Evolutionary conservation across 2,113 vertebrate genomes (phyloP).

Genomic region (Casuarius casuarius): DNA sequence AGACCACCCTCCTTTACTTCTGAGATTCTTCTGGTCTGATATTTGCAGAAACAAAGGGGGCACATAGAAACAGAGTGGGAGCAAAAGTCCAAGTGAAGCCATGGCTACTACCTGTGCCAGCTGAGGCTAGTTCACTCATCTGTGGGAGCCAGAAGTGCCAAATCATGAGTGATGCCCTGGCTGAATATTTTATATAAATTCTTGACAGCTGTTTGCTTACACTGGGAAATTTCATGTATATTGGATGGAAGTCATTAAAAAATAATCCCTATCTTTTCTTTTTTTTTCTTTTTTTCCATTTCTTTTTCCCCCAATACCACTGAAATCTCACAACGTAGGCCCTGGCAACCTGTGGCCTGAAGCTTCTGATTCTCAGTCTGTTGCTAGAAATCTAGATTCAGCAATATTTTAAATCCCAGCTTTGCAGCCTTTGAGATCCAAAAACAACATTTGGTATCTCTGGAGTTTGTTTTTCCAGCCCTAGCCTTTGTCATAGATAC

Average conservation of each 20-base stretch:
- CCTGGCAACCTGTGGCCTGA: neutral
- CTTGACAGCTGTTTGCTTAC: neutral
- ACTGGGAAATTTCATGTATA: neutral
- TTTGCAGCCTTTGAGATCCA: neutral
- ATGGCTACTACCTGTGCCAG: neutral
- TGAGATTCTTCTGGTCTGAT: neutral
- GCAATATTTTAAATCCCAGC: neutral
- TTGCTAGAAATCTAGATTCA: neutral
- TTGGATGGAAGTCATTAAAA: conserved; percentile 4
- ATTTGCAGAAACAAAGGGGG: neutral
- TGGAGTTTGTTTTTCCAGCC: neutral
- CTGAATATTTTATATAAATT: neutral
- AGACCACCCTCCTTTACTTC: conserved; percentile 6
- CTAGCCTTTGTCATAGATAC: neutral
- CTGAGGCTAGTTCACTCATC: neutral
- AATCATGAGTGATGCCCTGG: neutral
- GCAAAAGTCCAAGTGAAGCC: neutral
- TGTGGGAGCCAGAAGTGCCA: neutral
- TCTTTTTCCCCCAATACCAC: neutral
- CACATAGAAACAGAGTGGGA: neutral
- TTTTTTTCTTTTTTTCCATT: neutral
- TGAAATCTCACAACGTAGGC: neutral
- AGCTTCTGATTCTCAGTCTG: neutral
- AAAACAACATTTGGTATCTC: neutral
- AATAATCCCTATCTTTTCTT: neutral